Percentiles rank a stretch among this genome's conserved stretches.
These are phyloP conservation scores for Suncus etruscus DNA, from an alignment of 2,113 vertebrate species.

Conservation along the genomic window DNA sequence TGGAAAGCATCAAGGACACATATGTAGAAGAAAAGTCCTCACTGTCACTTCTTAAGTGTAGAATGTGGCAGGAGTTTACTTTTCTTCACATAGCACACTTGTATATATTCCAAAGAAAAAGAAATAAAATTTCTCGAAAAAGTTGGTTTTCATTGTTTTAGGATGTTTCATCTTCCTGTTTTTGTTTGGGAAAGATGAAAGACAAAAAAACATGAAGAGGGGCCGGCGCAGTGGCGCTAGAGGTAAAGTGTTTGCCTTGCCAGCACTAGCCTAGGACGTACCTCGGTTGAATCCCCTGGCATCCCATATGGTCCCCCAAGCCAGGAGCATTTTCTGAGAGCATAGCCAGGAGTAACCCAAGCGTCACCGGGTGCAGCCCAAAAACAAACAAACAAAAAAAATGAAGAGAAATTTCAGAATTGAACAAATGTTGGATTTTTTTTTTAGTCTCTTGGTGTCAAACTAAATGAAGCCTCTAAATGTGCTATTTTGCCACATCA, in stretches of 20 bases:
- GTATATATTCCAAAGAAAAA: slow-evolving; percentile 42
- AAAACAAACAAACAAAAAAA: too few species aligned
- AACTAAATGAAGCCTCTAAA: slow-evolving; percentile 15
- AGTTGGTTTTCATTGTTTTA: neutral
- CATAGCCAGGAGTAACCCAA: too few species aligned
- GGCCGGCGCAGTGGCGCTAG: too few species aligned
- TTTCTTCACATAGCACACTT: slow-evolving; percentile 29
- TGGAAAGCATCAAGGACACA: slow-evolving; percentile 32
- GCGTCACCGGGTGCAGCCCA: too few species aligned
- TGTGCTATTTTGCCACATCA: neutral
- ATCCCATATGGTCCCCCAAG: too few species aligned
- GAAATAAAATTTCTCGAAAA: slow-evolving; percentile 14
- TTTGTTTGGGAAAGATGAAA: neutral
- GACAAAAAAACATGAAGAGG: neutral
- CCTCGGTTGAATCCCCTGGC: too few species aligned
- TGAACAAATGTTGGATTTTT: slow-evolving; percentile 30
- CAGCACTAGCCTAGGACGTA: too few species aligned
- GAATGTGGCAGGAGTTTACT: neutral
- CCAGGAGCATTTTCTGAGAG: too few species aligned
- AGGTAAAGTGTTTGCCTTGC: too few species aligned
- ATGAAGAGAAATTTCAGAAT: slow-evolving; percentile 33
- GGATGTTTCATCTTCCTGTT: neutral
- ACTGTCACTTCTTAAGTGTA: slow-evolving; percentile 48
- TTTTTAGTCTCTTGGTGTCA: neutral
- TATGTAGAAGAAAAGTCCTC: neutral